Conservation (phyloP, 2,113 vertebrate genomes). For the Chinchilla lanigera region DNA sequence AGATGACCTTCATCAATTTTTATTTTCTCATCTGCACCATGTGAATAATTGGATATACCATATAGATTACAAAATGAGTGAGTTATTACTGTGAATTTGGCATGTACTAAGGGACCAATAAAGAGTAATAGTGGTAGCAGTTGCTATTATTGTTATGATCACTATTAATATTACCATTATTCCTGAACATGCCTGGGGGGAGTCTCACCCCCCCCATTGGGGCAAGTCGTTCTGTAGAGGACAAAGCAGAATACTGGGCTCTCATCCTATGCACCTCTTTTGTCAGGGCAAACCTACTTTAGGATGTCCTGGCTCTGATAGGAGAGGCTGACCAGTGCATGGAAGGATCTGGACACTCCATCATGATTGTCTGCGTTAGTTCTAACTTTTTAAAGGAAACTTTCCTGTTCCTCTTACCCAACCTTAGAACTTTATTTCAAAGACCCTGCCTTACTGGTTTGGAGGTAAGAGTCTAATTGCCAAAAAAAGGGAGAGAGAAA, state of each 20-base stretch:
- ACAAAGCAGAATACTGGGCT: background rate
- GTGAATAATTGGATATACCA: background rate
- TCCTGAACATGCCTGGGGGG: background rate
- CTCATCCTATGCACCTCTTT: background rate
- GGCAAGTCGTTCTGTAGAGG: background rate
- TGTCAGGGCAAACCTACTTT: background rate
- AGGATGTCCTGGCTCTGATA: background rate
- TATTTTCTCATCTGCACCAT: background rate
- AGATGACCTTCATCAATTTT: background rate
- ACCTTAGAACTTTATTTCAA: background rate
- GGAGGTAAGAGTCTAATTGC: background rate
- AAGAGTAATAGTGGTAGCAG: background rate
- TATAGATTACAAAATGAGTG: background rate
- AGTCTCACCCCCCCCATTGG: background rate
- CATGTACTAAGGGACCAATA: background rate
- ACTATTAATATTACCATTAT: background rate
- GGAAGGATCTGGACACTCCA: background rate
- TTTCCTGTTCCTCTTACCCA: background rate
- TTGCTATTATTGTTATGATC: background rate
- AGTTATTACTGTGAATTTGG: background rate
- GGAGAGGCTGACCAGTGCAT: background rate
- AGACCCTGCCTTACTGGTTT: background rate
- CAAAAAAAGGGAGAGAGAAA: background rate
- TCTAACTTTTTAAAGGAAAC: background rate
- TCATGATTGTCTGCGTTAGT: background rate